phyloP scores from a whole-genome alignment of 2,888 invertebrate genomes.

The Disparrhopalites patrizii region DNA sequence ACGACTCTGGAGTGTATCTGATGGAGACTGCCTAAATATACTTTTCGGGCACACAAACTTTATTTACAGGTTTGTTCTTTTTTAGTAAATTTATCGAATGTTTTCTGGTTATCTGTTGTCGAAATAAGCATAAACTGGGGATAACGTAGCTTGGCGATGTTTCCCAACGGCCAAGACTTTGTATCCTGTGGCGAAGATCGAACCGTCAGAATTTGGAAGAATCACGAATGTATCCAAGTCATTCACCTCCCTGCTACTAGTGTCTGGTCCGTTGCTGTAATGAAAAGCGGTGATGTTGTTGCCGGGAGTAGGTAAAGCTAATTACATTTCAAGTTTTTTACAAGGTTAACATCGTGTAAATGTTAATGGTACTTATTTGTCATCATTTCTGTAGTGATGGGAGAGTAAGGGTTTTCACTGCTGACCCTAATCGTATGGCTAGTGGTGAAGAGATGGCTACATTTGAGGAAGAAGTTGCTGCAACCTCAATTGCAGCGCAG shows the following conservation, averaged over 20 bases:
- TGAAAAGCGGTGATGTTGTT: constrained; percentile 84
- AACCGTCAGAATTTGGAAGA: constrained; percentile 74
- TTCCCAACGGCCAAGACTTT: constrained; percentile 60
- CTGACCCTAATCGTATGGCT: constrained; percentile 66
- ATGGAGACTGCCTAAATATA: constrained; percentile 70
- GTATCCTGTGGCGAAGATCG: constrained; percentile 87
- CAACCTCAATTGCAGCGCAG: constrained; percentile 60
- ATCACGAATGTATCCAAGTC: constrained; percentile 57
- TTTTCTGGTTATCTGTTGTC: background rate
- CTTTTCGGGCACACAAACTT: constrained; percentile 82
- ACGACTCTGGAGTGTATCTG: constrained; percentile 71
- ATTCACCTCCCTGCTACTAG: constrained; percentile 77
- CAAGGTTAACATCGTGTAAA: no score
- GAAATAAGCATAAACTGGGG: background rate
- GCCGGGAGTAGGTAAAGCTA: constrained; percentile 67
- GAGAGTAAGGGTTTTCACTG: constrained; percentile 77
- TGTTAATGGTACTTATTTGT: no score
- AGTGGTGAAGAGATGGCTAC: constrained; percentile 59
- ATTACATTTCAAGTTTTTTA: no score
- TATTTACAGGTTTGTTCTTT: constrained; percentile 65
- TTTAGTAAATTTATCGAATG: constrained; percentile 1
- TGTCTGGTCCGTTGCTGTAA: constrained; percentile 78
- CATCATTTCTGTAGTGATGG: constrained; percentile 68
- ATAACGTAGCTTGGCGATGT: constrained; percentile 51
- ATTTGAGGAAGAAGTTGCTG: constrained; percentile 70